phyloP scores from a whole-genome alignment of 2,113 vertebrate species.

The Nothobranchius kuhntae region DNA sequence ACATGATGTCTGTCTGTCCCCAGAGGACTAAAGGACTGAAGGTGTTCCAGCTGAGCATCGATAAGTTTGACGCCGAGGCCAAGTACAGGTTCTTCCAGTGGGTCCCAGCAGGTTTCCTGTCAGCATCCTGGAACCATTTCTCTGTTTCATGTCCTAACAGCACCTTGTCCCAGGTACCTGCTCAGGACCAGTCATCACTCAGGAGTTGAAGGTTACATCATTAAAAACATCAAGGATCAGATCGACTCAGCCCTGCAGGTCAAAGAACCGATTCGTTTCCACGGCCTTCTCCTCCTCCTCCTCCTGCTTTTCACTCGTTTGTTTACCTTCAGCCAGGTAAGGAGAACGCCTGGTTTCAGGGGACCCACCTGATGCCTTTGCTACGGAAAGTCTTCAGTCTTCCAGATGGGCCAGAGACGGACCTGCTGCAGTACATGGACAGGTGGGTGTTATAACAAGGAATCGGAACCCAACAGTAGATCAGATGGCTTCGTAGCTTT shows the following conservation, averaged over 20 bases:
- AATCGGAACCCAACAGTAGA: no score
- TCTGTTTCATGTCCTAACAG: not conserved
- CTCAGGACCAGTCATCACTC: slow-evolving; percentile 91
- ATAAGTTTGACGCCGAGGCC: slow-evolving; percentile 89
- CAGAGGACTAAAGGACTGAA: slow-evolving; percentile 91
- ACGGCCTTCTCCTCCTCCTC: no score
- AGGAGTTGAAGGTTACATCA: slow-evolving; percentile 92
- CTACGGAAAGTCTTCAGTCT: slow-evolving; percentile 86
- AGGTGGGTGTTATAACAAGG: slow-evolving; percentile 72
- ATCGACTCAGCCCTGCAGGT: slow-evolving; percentile 82
- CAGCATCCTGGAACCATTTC: not conserved
- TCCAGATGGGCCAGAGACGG: slow-evolving; percentile 92
- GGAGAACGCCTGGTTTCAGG: slow-evolving; percentile 86
- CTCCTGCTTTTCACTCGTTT: no score
- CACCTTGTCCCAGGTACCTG: slow-evolving; percentile 65
- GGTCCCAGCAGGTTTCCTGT: slow-evolving; percentile 24
- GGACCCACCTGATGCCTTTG: slow-evolving; percentile 86
- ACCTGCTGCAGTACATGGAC: slow-evolving; percentile 92
- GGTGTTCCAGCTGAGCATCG: slow-evolving; percentile 89
- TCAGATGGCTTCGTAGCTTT: no score
- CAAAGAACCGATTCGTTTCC: not conserved
- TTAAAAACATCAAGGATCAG: slow-evolving; percentile 95
- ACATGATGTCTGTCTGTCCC: slow-evolving; percentile 39
- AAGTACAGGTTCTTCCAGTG: slow-evolving; percentile 94
- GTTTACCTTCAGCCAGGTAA: slow-evolving; percentile 67